Evolutionary conservation across 2,797 vertebrate species (phyloP), one percentile per base, ranked within the genome.

Genomic region (Diglossa cyanea): DNA sequence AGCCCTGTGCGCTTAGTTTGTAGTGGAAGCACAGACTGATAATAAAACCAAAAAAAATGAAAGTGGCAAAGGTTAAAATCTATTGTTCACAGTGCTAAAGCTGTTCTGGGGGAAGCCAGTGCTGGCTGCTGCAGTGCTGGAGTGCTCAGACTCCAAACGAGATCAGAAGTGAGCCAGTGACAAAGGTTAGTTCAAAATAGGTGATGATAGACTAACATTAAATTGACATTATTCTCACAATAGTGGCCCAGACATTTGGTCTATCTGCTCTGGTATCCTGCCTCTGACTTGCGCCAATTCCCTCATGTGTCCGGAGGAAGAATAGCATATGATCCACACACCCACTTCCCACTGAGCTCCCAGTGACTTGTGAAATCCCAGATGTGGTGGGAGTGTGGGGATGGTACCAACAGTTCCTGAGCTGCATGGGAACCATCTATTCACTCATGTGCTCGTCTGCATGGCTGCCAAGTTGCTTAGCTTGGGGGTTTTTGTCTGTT

Each of bases 1-100:
- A 97, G 96, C 88, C 95, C 94, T 97, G 90, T 93, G 65, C 8
- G 94, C 93, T 93, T 96, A 96, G 96, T 97, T 94, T 95, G 89
- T 94, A 90, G 95, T 78, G 95, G 95, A 97, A 97, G 96, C 93
- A 75, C 86, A 76, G 96, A 90, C 95, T 97, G 96, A 97, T 97
- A 97, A 96, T 95, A 98, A 97, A 97, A 96, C 88, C 68, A 97
- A 95, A 97, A 97, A 95, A 96, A 96, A 89, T 55, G 93, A 96
- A 97, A 97, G 93, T 92, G 86, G 91, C 91, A 97, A 96, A 98
- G 96, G 93, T 98, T 96, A 95, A 96, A 96, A 96, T 93, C 96
- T 96, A 94, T 96, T 96, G 92, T 97, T 97, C 78, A 12, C 33
- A 75, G 88, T 57, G 81, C 71, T 94, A 89, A 96, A 96, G 88